phyloP scores from a whole-genome alignment of 2,113 vertebrate genomes.

The Platysternon megacephalum region DNA sequence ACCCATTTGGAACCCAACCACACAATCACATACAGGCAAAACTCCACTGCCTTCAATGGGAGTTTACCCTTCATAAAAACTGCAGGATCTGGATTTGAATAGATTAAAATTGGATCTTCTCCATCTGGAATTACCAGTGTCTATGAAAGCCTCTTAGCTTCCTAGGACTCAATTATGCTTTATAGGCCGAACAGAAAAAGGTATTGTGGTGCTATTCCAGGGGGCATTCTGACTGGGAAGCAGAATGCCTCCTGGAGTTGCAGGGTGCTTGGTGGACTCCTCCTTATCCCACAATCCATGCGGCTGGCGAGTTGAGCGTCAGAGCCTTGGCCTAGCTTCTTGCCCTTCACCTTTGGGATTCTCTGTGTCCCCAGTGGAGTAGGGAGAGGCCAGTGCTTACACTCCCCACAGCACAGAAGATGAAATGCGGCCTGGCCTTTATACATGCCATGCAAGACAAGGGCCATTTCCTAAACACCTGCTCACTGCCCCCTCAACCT shows the following conservation, averaged over 20 bases:
- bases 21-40: background rate
- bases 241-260: background rate
- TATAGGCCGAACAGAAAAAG: background rate
- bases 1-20: background rate
- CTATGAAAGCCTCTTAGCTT: background rate
- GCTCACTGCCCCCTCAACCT: background rate
- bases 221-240: background rate
- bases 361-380: background rate
- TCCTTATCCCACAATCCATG: background rate
- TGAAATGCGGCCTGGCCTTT: background rate
- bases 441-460: background rate
- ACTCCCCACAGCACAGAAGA: background rate
- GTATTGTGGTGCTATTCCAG: background rate
- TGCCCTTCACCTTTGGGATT: background rate
- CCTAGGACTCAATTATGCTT: background rate
- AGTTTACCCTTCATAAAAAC: background rate
- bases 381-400: background rate
- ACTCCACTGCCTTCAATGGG: background rate
- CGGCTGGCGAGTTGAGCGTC: background rate
- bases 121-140: background rate
- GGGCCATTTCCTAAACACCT: background rate
- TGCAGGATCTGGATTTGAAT: background rate
- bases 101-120: constrained; percentile 4
- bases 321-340: background rate
- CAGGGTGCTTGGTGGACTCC: background rate